phyloP scores from a whole-genome alignment of 2,888 invertebrate species.

The Eupithecia centaureata region DNA sequence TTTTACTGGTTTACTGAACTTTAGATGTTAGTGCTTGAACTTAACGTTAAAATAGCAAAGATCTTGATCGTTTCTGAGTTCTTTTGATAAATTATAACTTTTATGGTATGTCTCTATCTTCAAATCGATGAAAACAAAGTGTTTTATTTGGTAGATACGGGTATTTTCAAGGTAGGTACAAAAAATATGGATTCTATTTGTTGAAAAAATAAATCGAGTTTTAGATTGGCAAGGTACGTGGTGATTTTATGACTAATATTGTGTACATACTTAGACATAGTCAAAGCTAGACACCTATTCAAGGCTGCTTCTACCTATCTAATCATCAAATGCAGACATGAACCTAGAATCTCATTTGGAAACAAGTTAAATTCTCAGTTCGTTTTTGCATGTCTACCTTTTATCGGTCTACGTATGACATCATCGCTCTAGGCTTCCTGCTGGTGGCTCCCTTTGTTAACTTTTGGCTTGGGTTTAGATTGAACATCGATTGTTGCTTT shows the following conservation, averaged over 20 bases:
- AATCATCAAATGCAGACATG: constrained; percentile 6
- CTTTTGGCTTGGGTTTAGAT: constrained; percentile 38
- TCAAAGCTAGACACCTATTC: not conserved
- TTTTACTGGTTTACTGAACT: constrained; percentile 3
- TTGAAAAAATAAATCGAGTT: not conserved
- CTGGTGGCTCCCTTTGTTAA: constrained; percentile 49
- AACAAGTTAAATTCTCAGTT: constrained; percentile 39
- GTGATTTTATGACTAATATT: not conserved
- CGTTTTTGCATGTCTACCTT: constrained; percentile 58
- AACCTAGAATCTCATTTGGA: constrained; percentile 24
- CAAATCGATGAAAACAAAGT: not conserved
- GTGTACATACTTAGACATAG: too few species aligned
- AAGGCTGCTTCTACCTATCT: not conserved
- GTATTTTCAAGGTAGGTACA: too few species aligned
- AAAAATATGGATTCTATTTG: not conserved
- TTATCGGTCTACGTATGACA: constrained; percentile 51
- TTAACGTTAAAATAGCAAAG: not conserved
- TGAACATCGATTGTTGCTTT: constrained; percentile 35
- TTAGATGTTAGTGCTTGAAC: not conserved
- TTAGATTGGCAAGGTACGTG: not conserved
- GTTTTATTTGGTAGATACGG: too few species aligned
- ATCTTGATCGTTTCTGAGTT: not conserved
- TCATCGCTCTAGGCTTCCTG: constrained; percentile 49
- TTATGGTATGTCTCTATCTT: too few species aligned
- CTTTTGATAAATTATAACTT: not conserved